Evolutionary conservation across 2,888 invertebrate species (phyloP).

Genomic region (Netelia melanura): DNA sequence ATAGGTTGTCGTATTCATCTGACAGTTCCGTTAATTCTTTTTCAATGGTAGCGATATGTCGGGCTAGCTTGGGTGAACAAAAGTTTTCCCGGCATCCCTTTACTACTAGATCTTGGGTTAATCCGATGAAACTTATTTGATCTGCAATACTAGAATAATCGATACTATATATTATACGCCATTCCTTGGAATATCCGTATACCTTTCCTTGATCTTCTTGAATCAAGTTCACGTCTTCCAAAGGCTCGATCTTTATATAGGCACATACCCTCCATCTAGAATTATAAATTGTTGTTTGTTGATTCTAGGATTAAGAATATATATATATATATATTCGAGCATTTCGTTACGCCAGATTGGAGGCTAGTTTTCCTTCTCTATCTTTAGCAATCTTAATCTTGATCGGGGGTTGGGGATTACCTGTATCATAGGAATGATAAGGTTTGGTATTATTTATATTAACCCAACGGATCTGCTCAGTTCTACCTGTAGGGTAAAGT

Average conservation of each 20-base stretch:
- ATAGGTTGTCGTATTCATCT: neutral
- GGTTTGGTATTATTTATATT: too few relatives aligned
- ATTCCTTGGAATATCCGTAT: slow-evolving; percentile 12
- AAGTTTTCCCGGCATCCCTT: slow-evolving; percentile 27
- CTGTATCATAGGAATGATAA: too few relatives aligned
- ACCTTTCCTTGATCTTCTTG: slow-evolving; percentile 13
- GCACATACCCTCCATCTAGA: neutral
- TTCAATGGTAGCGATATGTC: slow-evolving; percentile 1
- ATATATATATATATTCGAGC: too few relatives aligned
- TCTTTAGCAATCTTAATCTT: too few relatives aligned
- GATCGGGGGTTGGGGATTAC: too few relatives aligned
- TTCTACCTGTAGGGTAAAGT: too few relatives aligned
- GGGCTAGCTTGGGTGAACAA: slow-evolving; percentile 23
- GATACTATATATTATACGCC: slow-evolving; percentile 24
- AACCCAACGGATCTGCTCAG: too few relatives aligned
- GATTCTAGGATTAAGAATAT: neutral
- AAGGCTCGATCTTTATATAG: slow-evolving; percentile 9
- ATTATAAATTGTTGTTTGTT: slow-evolving; percentile 6
- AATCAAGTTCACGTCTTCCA: slow-evolving; percentile 11
- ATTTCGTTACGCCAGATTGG: too few relatives aligned
- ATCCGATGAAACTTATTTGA: slow-evolving; percentile 22
- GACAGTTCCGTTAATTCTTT: neutral
- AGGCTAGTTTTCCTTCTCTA: too few relatives aligned
- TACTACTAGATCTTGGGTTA: slow-evolving; percentile 17
- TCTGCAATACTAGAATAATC: slow-evolving; percentile 12